Evolutionary conservation across 1,140 invertebrate species (phyloP), one percentile per base, ranked within the genome.

Genomic region (Eumaeus atala): DNA sequence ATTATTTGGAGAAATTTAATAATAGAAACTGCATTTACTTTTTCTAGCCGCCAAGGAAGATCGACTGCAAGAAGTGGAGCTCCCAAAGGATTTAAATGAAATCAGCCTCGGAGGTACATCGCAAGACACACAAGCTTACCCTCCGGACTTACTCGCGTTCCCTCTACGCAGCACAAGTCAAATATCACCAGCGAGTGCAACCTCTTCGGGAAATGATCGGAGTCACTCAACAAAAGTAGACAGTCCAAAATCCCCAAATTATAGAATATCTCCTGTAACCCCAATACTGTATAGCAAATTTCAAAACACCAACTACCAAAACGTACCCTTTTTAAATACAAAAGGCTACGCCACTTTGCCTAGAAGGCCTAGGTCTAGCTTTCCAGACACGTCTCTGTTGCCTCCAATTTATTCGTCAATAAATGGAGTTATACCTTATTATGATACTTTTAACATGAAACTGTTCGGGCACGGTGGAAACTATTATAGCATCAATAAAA

Each of bases 281-380:
- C 21, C 74, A 90, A 52, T 91, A 88, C 1, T 91, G 90, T 82
- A 92, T 89, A 56, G 87, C 54, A 92, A 91, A 58, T 91, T 92
- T n/a, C 91, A 91, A 37, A 91, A 91, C 0, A 91, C 82, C 54
- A 93, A 84, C 56, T 77, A 81, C 58, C 86, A 87, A 66, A 81
- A 84, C 50, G 87, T 77, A 58, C 88, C 77, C 51, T 72, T 91
- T 3, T 88, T 92, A 2, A 74, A 89, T 44, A 89, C 92, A 2
- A 90, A 93, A 56, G 91, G 93, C 1, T 95, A 95, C 74, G 93
- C 95, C 6, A 96, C 95, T 6, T 92, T 97, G 56, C 95, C 95
- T 0, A 89, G 95, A 57, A 88, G 94, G 70, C 95, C 95, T 0
- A 89, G 94, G 18, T 90, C 91, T 0, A 94, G 92, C 59, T 91